Evolutionary conservation across 2,113 vertebrate genomes (phyloP).

Genomic region (Thamnophis sirtalis): DNA sequence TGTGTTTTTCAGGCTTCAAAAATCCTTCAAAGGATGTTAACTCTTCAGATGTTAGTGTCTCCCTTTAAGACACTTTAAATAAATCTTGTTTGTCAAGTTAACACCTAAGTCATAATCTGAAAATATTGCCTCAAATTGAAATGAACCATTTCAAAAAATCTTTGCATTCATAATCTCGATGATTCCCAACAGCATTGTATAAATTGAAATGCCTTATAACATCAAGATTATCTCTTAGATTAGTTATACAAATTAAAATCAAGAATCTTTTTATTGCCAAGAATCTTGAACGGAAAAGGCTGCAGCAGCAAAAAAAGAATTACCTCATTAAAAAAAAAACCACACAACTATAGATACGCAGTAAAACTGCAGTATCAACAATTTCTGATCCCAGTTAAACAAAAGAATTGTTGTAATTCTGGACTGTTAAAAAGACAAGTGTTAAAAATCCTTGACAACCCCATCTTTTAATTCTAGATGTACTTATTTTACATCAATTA

Average conservation of each 20-base stretch:
- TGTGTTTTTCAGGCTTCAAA: conserved; percentile 36
- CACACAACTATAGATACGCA: neutral
- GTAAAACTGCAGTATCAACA: neutral
- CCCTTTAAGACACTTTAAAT: conserved; percentile 32
- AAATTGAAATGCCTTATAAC: neutral
- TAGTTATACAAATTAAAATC: neutral
- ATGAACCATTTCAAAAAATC: conserved; percentile 6
- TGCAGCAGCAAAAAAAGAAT: neutral
- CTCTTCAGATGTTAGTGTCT: conserved; percentile 45
- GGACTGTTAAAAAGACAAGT: neutral
- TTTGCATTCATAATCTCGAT: neutral
- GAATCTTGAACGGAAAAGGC: neutral
- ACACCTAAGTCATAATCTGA: conserved; percentile 28
- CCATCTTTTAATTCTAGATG: neutral
- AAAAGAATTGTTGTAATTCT: neutral
- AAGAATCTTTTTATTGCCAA: neutral
- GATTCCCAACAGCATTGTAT: neutral
- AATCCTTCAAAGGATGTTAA: conserved; percentile 62
- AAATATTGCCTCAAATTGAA: conserved; percentile 24
- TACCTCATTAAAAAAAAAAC: neutral
- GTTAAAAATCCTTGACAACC: neutral
- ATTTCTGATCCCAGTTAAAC: neutral
- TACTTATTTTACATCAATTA: neutral
- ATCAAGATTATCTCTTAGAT: neutral
- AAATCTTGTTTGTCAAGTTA: conserved; percentile 41